Percentiles rank a stretch among this genome's conserved stretches.
phyloP scores from a whole-genome alignment of 2,113 vertebrate genomes.

The Nymphicus hollandicus region DNA sequence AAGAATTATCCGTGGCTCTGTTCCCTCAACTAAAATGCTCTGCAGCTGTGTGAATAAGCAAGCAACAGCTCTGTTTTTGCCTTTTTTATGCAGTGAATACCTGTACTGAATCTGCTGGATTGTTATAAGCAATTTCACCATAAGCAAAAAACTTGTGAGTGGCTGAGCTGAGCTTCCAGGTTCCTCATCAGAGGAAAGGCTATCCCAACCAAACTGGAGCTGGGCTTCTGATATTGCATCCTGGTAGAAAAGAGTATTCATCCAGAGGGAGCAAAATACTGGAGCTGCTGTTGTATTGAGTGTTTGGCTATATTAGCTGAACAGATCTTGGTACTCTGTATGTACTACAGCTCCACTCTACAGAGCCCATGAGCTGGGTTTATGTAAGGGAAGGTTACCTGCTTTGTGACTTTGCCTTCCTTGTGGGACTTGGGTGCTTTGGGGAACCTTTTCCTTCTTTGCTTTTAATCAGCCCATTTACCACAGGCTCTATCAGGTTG shows the following conservation, averaged over 20 bases:
- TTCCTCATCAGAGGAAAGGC: neutral
- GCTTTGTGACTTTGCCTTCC: neutral
- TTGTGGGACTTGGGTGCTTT: neutral
- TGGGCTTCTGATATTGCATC: neutral
- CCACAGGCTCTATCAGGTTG: neutral
- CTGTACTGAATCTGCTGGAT: neutral
- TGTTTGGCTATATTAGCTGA: neutral
- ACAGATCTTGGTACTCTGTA: neutral
- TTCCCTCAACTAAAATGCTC: neutral
- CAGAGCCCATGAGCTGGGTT: neutral
- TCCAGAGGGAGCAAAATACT: neutral
- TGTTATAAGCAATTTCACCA: neutral
- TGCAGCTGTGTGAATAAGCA: neutral
- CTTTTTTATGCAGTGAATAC: neutral
- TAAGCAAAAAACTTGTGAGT: neutral
- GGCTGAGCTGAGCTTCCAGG: constrained; percentile 4
- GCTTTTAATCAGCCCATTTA: neutral
- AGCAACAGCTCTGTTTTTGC: neutral
- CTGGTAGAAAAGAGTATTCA: neutral
- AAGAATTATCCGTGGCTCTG: neutral
- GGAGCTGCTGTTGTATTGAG: neutral
- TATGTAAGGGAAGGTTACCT: neutral
- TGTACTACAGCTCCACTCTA: neutral
- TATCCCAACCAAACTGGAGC: neutral
- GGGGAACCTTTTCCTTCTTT: neutral